Evolutionary conservation across 2,888 invertebrate species (phyloP), one percentile per base, ranked within the genome.

Genomic region (Cataglyphis altisquamis): DNA sequence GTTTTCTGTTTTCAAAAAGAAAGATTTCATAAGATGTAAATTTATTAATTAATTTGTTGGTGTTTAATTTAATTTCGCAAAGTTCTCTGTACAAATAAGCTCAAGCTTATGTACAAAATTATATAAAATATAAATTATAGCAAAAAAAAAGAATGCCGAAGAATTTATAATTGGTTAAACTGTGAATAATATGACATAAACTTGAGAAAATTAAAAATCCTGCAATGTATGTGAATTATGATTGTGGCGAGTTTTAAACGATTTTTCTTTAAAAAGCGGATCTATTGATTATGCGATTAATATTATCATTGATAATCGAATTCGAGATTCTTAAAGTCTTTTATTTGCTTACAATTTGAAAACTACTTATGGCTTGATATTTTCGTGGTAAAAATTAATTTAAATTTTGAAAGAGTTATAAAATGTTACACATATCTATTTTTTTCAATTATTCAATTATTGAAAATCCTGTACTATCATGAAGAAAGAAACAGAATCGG

Each of bases 251-350:
- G 21, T 64, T 74, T 62, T 32, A 39, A 18, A 39, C 5, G 8
- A 62, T 45, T 15, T 62, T 29, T 74, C 9, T 73, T 62, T n/a
- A 29, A 74, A 45, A 74, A 62, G 45, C n/a, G 6, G 4, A 39
- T 39, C 55, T 15, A 12, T n/a, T 48, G 48, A 48, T 68, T 36
- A 18, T 39, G 72, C 41, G 45, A 48, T 73, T 15, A 48, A 0
- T n/a, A 32, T 32, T 74, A 45, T 41, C 12, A 41, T 41, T 41
- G 12, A 74, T 15, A 45, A 45, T 66, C 15, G 25, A n/a, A 12
- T 29, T 48, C 15, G n/a, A 45, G 3, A 18, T 0, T 72, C 41
- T 48, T 39, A 8, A 45, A 67, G n/a, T 3, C 9, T 25, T 32
- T 18, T 18, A 6, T 48, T 9, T 48, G 3, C 12, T 68, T 52